Evolutionary conservation across 2,113 vertebrate genomes (phyloP).

Genomic region (Pyxicephalus adspersus): DNA sequence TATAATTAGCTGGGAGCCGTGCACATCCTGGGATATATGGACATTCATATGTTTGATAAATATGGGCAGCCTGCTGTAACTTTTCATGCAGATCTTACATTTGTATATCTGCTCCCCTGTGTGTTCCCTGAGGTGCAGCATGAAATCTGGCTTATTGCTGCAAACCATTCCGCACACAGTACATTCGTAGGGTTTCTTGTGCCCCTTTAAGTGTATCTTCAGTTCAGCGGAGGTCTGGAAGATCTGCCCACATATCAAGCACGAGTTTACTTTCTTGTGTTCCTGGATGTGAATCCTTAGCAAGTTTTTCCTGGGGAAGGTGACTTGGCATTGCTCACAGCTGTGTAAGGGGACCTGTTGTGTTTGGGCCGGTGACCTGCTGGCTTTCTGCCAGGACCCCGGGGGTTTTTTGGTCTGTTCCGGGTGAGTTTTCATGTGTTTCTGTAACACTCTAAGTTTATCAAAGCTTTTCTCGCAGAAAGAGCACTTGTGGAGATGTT

Average conservation of each 20-base stretch:
- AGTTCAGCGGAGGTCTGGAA: background rate
- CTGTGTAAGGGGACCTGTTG: background rate
- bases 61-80: background rate
- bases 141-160: background rate
- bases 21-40: background rate
- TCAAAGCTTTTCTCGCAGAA: conserved; percentile 36
- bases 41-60: background rate
- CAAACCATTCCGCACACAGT: background rate
- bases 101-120: background rate
- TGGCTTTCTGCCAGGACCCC: too few relatives aligned
- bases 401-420: background rate
- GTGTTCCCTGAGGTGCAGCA: background rate
- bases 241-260: background rate
- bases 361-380: background rate
- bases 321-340: background rate
- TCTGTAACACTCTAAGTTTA: background rate
- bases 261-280: background rate
- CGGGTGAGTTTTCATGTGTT: conserved; percentile 34
- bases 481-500: background rate
- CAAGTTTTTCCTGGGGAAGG: background rate
- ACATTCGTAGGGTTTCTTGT: background rate
- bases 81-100: conserved; percentile 1
- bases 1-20: background rate
- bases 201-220: background rate
- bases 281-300: background rate